Evolutionary conservation across 2,888 invertebrate species (phyloP).

Genomic region (Meghimatium bilineatum): DNA sequence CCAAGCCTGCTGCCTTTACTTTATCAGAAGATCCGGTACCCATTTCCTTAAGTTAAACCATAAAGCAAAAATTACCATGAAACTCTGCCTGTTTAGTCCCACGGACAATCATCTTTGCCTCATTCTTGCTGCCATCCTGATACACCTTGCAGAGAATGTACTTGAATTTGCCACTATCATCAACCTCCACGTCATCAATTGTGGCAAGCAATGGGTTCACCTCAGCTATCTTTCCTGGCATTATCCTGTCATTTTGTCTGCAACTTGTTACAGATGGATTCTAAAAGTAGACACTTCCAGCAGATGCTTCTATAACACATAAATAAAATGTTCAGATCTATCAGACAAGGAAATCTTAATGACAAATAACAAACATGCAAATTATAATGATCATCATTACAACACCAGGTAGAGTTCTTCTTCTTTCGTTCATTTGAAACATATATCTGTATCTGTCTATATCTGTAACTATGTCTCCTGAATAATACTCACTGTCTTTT

Average conservation of each 20-base stretch:
- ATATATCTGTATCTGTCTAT: too few species aligned
- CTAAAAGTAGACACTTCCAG: neutral
- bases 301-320: neutral
- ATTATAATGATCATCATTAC: too few species aligned
- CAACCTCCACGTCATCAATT: constrained; percentile 75
- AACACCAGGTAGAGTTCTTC: too few species aligned
- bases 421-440: too few species aligned
- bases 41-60: too few species aligned
- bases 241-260: constrained; percentile 20
- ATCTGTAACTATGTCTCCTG: too few species aligned
- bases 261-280: neutral
- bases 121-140: constrained; percentile 63
- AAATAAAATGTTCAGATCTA: neutral
- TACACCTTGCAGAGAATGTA: constrained; percentile 90
- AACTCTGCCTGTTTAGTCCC: constrained; percentile 86
- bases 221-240: constrained; percentile 59
- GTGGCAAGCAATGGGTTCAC: constrained; percentile 60
- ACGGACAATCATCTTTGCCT: constrained; percentile 83
- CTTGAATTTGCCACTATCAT: constrained; percentile 84
- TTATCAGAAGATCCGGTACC: too few species aligned
- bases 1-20: too few species aligned
- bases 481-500: too few species aligned
- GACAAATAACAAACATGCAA: neutral
- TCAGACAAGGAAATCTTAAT: neutral
- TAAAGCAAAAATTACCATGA: constrained; percentile 81